These are phyloP conservation scores for Junco hyemalis DNA, from an alignment of 2,113 vertebrate species.

Conservation along the genomic window DNA sequence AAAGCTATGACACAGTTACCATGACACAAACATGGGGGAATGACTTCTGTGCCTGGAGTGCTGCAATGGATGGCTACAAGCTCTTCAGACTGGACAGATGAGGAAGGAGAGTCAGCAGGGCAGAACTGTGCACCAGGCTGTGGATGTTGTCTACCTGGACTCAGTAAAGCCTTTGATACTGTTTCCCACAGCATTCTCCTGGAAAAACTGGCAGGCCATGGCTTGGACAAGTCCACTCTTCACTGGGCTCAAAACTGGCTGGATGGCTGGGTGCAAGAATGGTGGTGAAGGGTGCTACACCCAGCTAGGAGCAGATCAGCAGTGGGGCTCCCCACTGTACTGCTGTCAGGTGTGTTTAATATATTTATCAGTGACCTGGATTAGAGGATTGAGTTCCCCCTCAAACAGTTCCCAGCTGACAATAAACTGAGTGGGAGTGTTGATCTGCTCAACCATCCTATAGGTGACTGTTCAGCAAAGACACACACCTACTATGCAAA, in stretches of 20 bases:
- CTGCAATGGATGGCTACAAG: neutral
- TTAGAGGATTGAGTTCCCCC: neutral
- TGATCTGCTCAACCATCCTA: neutral
- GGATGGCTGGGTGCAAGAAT: rapidly evolving
- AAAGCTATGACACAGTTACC: rapidly evolving
- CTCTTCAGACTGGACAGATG: neutral
- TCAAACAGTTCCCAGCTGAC: neutral
- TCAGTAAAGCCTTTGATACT: neutral
- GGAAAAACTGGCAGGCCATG: neutral
- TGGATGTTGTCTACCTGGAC: neutral
- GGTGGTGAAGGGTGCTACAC: rapidly evolving
- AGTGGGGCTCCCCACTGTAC: neutral
- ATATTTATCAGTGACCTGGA: neutral
- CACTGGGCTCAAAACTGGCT: neutral
- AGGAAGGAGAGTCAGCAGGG: neutral
- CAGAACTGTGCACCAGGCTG: neutral
- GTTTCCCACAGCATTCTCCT: neutral
- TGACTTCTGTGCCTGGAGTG: neutral
- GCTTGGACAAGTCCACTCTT: neutral
- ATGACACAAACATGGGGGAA: neutral
- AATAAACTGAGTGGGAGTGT: neutral
- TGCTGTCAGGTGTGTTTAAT: neutral
- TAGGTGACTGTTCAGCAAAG: neutral
- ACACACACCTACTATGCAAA: neutral
- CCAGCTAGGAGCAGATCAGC: neutral